Evolutionary conservation across 1,140 invertebrate genomes (phyloP), one percentile per base, ranked within the genome.

Genomic region (Sitophilus oryzae): DNA sequence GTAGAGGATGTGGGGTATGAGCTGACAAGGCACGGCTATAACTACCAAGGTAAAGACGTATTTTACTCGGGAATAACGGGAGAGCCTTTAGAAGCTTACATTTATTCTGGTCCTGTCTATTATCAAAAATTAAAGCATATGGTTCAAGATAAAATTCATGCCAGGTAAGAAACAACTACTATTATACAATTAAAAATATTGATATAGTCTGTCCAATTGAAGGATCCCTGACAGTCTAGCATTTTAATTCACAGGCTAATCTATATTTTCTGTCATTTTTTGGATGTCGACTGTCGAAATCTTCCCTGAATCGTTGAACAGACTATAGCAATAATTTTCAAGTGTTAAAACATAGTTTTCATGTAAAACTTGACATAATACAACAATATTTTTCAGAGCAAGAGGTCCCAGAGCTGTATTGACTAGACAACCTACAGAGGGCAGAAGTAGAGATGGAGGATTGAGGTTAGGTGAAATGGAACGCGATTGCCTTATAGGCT

Each of bases 101-200:
- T 99, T 63, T 99, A 95, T 78, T 96, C 94, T 52, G 96, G 96
- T 15, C 93, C 94, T 40, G 88, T 94, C 11, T 96, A 94, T 72
- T 96, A 96, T 74, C 92, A 96, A 72, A 98, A 98, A 71, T 74
- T 99, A 51, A 99, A 99, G 73, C 97, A 99, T 71, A 99, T 99
- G 97, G 97, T 99, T 0, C 82, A 97, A 70, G 97, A 99, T 73
- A 99, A 99, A 76, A 98, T 99, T 84, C 97, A 99, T 73, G 96
- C 94, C 1, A 68, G 69, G 68, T 70, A 58, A 45, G 14, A 14
- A 25, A 30, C 11, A 30, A n/a, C n/a, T n/a, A n/a, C n/a, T n/a
- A n/a, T n/a, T n/a, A n/a, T n/a, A n/a, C n/a, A n/a, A n/a, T n/a
- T n/a, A n/a, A n/a, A n/a, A n/a, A n/a, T n/a, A n/a, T n/a, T n/a